Evolutionary conservation across 2,888 invertebrate genomes (phyloP).

Genomic region (Epistrophe eligans): DNA sequence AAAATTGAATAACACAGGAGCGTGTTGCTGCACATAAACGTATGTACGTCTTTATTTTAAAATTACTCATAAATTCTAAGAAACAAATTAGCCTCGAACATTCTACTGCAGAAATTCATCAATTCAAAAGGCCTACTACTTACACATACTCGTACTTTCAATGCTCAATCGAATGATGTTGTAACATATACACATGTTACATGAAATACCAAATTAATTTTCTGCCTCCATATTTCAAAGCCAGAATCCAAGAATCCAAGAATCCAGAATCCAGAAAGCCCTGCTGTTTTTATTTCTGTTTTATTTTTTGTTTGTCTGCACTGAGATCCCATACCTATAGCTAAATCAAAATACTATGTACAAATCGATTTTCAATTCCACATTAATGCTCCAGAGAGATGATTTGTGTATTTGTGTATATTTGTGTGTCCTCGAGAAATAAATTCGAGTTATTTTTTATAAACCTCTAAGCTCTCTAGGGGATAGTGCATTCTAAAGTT

Average conservation of each 20-base stretch:
- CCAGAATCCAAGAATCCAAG: background rate
- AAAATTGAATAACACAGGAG: too few relatives aligned
- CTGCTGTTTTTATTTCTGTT: background rate
- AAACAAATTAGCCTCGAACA: background rate
- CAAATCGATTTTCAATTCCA: constrained; percentile 64
- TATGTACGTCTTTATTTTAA: background rate
- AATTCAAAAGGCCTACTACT: constrained; percentile 14
- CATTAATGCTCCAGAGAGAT: constrained; percentile 40
- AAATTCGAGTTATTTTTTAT: constrained; percentile 65
- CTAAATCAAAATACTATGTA: constrained; percentile 34
- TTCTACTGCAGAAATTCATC: constrained; percentile 7
- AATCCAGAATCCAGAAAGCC: background rate
- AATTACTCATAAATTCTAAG: background rate
- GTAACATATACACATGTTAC: background rate
- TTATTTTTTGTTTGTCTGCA: background rate
- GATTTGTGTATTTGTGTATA: constrained; percentile 23
- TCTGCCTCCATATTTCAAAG: constrained; percentile 23
- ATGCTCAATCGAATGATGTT: constrained; percentile 33
- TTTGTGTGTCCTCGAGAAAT: constrained; percentile 56
- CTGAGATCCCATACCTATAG: background rate
- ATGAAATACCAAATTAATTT: constrained; percentile 50
- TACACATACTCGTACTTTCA: background rate
- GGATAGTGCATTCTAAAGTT: constrained; percentile 38
- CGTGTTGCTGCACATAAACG: too few relatives aligned
- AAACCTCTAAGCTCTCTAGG: constrained; percentile 47